Evolutionary conservation across 2,888 invertebrate genomes (phyloP), one percentile per base, ranked within the genome.

Genomic region (Amiota communis): DNA sequence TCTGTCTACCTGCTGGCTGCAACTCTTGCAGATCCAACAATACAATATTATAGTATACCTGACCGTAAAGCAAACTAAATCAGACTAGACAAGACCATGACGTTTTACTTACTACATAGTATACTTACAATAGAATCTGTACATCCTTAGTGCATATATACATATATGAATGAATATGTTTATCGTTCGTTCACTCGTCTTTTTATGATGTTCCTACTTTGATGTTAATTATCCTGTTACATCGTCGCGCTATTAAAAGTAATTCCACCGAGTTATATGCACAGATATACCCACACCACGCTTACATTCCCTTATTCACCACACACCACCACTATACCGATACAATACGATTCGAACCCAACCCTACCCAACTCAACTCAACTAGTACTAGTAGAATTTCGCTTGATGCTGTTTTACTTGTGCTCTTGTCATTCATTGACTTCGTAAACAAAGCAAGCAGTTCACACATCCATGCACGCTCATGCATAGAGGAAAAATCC

Each of bases 151-250:
- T n/a, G 8, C 70, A 13, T 69, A 15, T 74, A 23, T 76, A 64
- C 74, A 49, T 75, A 64, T 74, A 36, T 74, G 53, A 63, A 51
- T 78, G 23, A 23, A 59, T 76, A 72, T 71, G 68, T 75, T 74
- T 81, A 80, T 82, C 84, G 79, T 79, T 76, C 76, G 76, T 73
- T 75, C 73, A 72, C 76, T 79, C 81, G 84, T 80, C 86, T 83
- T 83, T 83, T 83, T 85, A 83, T 85, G 86, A 83, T 84, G 83
- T 83, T 83, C 74, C 80, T 86, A 81, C 86, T 84, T 86, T 86
- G 86, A 83, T 87, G 87, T 87, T 88, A 87, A 88, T 87, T 87
- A 87, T 85, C 84, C 87, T 82, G 85, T 87, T 81, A 86, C 87
- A 84, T 82, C 84, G 82, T 79, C 69, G 72, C 68, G 72, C 77